Evolutionary conservation across 2,888 invertebrate species (phyloP).

Genomic region (Lasioglossum vierecki): DNA sequence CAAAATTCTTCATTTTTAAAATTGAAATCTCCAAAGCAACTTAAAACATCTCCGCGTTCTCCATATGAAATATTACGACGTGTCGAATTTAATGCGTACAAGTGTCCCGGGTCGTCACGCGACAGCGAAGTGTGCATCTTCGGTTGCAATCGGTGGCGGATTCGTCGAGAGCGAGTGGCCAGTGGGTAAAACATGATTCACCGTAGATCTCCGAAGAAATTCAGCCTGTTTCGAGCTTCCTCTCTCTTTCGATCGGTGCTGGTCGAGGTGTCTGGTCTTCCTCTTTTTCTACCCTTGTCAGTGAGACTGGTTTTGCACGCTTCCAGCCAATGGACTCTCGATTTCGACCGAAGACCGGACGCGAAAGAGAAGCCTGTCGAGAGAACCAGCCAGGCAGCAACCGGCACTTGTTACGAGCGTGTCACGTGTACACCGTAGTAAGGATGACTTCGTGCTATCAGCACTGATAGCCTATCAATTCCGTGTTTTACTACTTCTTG

Average conservation of each 20-base stretch:
- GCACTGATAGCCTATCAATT: slow-evolving; percentile 27
- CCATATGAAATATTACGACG: not conserved
- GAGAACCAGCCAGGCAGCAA: slow-evolving; percentile 63
- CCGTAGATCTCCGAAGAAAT: slow-evolving; percentile 57
- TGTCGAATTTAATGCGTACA: slow-evolving; percentile 1
- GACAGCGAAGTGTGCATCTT: not conserved
- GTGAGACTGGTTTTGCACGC: slow-evolving; percentile 69
- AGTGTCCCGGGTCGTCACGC: not conserved
- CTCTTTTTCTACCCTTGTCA: slow-evolving; percentile 56
- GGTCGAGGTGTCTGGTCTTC: slow-evolving; percentile 26
- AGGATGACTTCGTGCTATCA: slow-evolving; percentile 52
- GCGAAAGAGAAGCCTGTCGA: slow-evolving; percentile 30
- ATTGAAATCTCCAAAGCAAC: too few species aligned
- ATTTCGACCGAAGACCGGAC: slow-evolving; percentile 68
- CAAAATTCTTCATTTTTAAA: too few species aligned
- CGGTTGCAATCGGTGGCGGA: slow-evolving; percentile 17
- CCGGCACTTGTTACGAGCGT: slow-evolving; percentile 67
- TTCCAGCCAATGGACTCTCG: slow-evolving; percentile 70
- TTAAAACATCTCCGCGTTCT: not conserved
- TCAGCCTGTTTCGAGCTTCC: slow-evolving; percentile 42
- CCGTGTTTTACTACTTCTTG: not conserved
- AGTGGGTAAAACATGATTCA: slow-evolving; percentile 65
- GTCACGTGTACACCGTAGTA: slow-evolving; percentile 64
- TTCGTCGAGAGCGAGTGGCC: slow-evolving; percentile 49
- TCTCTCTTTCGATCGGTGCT: slow-evolving; percentile 32